Evolutionary conservation across 2,113 vertebrate genomes (phyloP), one percentile per base, ranked within the genome.

Genomic region (Excalfactoria chinensis): DNA sequence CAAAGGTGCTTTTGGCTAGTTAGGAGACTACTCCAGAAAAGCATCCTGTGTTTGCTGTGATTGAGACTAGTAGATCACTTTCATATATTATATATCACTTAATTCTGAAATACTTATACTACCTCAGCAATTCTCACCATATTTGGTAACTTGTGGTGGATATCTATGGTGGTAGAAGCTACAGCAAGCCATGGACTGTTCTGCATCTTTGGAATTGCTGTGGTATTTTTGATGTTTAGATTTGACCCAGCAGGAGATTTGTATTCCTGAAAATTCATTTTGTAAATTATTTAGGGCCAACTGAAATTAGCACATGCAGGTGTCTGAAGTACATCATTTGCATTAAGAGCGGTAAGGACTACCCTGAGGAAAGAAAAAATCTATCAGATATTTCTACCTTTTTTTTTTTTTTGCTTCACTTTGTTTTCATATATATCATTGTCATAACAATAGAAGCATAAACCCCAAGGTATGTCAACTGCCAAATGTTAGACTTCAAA

Each of bases 281-380:
- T 89, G 62, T 93, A 83, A 62, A 83, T 86, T 55, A 77, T 58
- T 93, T 88, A 92, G 97, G 60, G 37, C 37, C 56, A 81, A 95
- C 78, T 78, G 96, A 49, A 92, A 86, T 95, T 87, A 92, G 44
- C 69, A 82, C 4, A 5, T 90, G 64, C 28, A 76, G 32, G 73
- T 91, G 41, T 92, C 63, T 91, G 84, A 94, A 88, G 63, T 5
- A 89, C 88, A 81, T 95, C 48, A 92, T 94, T 96, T 96, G 75
- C 51, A 53, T 44, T 30, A 32, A 49, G 30, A 87, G 3, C 83
- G 87, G 9, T 9, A 86, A 88, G 43, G 19, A 88, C 49, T 88
- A 71, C 41, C 44, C 32, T 63, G 83, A 90, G 72, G 40, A 88
- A 86, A 94, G 53, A 71, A 93, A 83, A 80, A 81, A 74, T 48